A percentile compares a stretch with the other conserved stretches of the same genome.
phyloP scores from a whole-genome alignment of 1,140 invertebrate genomes.

The Protaetia brevitarsis region DNA sequence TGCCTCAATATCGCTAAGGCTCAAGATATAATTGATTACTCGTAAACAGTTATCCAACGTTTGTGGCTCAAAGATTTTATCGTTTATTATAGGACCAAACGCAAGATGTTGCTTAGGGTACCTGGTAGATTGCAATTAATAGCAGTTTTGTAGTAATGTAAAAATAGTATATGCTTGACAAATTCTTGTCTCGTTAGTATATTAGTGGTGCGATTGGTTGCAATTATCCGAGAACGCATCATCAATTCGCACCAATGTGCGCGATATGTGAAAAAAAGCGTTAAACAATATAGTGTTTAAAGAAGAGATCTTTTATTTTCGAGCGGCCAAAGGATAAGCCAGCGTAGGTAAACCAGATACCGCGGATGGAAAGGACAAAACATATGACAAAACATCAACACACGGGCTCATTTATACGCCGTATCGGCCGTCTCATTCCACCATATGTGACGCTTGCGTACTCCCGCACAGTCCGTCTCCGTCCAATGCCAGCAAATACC shows the following conservation, averaged over 20 bases:
- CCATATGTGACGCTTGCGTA: constrained; percentile 47
- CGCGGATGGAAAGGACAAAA: constrained; percentile 29
- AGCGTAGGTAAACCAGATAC: constrained; percentile 28
- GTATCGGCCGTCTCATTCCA: constrained; percentile 38
- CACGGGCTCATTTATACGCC: constrained; percentile 26
- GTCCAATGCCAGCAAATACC: constrained; percentile 36
- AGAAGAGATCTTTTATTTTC: constrained; percentile 23
- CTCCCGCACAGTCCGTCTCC: constrained; percentile 29
- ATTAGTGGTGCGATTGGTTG: neutral
- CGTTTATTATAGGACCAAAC: no score
- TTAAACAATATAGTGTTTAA: constrained; percentile 20
- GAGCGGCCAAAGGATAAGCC: constrained; percentile 21
- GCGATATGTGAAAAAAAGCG: constrained; percentile 12
- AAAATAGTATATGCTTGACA: no score
- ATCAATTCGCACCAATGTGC: neutral
- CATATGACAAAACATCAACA: constrained; percentile 30
- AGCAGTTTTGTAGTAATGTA: no score
- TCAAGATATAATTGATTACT: no score
- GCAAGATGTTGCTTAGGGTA: no score
- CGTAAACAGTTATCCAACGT: no score
- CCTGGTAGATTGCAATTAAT: no score
- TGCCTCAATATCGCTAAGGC: no score
- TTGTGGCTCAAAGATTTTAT: no score
- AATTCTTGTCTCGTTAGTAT: no score
- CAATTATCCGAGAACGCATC: neutral